These are phyloP conservation scores for Macquaria australasica DNA, from an alignment of 2,113 vertebrate genomes.

Conservation along the genomic window DNA sequence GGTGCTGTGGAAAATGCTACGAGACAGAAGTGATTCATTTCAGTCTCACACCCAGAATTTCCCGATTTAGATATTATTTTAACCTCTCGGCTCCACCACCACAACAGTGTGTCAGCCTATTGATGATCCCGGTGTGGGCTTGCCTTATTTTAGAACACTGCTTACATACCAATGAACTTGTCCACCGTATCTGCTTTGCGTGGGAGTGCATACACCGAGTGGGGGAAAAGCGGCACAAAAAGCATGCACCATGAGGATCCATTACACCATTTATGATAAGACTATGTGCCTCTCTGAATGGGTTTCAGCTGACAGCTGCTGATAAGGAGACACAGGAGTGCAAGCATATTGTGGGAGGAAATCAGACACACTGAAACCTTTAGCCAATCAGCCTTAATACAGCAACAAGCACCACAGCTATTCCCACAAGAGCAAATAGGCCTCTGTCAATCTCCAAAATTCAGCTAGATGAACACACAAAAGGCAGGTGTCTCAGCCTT, in stretches of 20 bases:
- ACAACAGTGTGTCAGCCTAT: constrained; percentile 40
- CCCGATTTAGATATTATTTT: constrained; percentile 74
- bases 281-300: constrained; percentile 49
- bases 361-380: constrained; percentile 59
- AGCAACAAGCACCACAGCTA: constrained; percentile 46
- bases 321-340: constrained; percentile 60
- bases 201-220: constrained; percentile 32
- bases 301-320: constrained; percentile 62
- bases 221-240: constrained; percentile 19
- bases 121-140: constrained; percentile 64
- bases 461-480: constrained; percentile 50
- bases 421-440: constrained; percentile 57
- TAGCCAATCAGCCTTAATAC: constrained; percentile 64
- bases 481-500: constrained; percentile 20
- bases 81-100: constrained; percentile 56
- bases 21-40: constrained; percentile 71
- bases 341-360: constrained; percentile 54
- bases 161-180: constrained; percentile 58
- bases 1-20: constrained; percentile 49
- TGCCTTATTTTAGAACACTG: constrained; percentile 53
- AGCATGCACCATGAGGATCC: constrained; percentile 56
- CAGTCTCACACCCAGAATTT: constrained; percentile 54
- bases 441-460: constrained; percentile 57
- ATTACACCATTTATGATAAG: constrained; percentile 71
- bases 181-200: constrained; percentile 44